phyloP scores from a whole-genome alignment of 2,888 invertebrate genomes.

The Spodoptera picta region DNA sequence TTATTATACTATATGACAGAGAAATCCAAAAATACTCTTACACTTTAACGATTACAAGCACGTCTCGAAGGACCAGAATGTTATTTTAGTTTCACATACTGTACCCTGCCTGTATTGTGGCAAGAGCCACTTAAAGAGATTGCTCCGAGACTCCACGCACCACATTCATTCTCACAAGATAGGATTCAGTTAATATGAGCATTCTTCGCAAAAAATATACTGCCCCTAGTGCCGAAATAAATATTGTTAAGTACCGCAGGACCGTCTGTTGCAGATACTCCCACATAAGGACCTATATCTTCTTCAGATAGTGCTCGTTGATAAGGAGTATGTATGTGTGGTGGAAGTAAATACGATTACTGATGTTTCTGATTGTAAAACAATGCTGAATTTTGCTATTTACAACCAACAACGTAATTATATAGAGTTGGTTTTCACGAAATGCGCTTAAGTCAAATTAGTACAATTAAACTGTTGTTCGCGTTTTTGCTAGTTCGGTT shows the following conservation, averaged over 20 bases:
- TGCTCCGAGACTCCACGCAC: slow-evolving; percentile 73
- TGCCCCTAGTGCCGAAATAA: slow-evolving; percentile 76
- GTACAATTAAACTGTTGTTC: slow-evolving; percentile 1
- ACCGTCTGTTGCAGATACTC: slow-evolving; percentile 58
- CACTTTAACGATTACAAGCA: slow-evolving; percentile 17
- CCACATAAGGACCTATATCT: slow-evolving; percentile 44
- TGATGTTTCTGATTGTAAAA: slow-evolving; percentile 31
- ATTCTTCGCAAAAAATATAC: slow-evolving; percentile 74
- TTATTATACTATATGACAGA: slow-evolving; percentile 2
- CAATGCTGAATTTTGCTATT: background rate
- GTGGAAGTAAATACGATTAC: slow-evolving; percentile 31
- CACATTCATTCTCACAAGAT: slow-evolving; percentile 72
- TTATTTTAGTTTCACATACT: slow-evolving; percentile 29
- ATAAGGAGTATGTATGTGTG: slow-evolving; percentile 38
- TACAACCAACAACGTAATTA: no score
- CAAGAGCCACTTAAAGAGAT: slow-evolving; percentile 82
- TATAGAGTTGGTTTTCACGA: no score
- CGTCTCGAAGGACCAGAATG: slow-evolving; percentile 33
- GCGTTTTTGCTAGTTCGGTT: no score
- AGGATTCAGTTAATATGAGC: slow-evolving; percentile 79
- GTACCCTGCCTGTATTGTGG: slow-evolving; percentile 41
- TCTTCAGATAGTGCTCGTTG: slow-evolving; percentile 53
- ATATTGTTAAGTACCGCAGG: slow-evolving; percentile 73
- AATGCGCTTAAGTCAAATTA: slow-evolving; percentile 8
- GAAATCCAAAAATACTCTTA: background rate